Evolutionary conservation across 2,888 invertebrate genomes (phyloP).

Genomic region (Tipula lateralis): DNA sequence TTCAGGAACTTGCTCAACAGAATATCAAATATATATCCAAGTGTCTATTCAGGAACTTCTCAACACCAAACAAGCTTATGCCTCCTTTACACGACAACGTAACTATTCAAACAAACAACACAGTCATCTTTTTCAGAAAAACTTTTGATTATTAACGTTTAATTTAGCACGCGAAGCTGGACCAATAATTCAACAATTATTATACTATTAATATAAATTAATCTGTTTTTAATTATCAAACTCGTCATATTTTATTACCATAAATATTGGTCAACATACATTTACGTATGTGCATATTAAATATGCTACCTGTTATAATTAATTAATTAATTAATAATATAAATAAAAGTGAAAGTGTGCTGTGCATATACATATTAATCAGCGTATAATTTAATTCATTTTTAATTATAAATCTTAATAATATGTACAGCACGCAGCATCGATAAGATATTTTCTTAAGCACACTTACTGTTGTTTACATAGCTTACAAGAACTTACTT

Average conservation of each 20-base stretch:
- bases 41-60: too few relatives aligned
- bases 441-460: neutral
- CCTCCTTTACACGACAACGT: too few relatives aligned
- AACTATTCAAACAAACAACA: too few relatives aligned
- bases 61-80: too few relatives aligned
- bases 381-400: neutral
- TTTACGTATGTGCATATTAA: neutral
- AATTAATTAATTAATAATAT: neutral
- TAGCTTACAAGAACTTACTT: neutral
- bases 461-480: neutral
- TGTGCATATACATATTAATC: neutral
- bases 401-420: neutral
- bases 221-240: neutral
- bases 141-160: too few relatives aligned
- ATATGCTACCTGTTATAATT: neutral
- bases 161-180: too few relatives aligned
- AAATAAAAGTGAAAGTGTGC: neutral
- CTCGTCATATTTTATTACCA: neutral
- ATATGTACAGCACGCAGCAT: too few relatives aligned
- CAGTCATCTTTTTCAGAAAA: too few relatives aligned
- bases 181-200: neutral
- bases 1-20: too few relatives aligned
- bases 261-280: neutral
- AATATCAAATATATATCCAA: too few relatives aligned
- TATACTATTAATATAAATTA: neutral